Percentiles rank a stretch among this genome's conserved stretches.
Evolutionary conservation across 2,113 vertebrate species (phyloP).

Genomic region (Seriola aureovittata): DNA sequence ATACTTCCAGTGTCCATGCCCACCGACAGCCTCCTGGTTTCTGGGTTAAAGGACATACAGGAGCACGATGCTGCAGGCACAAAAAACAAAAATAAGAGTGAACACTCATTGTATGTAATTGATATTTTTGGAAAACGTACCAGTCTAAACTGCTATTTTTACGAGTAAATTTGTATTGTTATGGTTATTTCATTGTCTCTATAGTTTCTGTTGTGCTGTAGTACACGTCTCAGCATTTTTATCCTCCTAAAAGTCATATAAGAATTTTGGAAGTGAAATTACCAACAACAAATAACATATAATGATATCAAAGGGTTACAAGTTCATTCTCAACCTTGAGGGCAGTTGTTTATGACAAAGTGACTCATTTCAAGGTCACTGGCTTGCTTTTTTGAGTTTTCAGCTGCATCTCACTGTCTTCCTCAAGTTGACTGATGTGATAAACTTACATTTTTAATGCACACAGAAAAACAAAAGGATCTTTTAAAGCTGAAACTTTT

Average conservation of each 20-base stretch:
- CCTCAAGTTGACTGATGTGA: not conserved
- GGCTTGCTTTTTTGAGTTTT: not conserved
- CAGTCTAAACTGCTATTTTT: not conserved
- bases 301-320: no score
- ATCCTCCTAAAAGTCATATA: not conserved
- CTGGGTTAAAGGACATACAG: slow-evolving; percentile 98
- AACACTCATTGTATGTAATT: not conserved
- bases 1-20: slow-evolving; percentile 96
- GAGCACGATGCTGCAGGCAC: slow-evolving; percentile 91
- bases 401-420: not conserved
- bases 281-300: no score
- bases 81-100: not conserved
- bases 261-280: not conserved
- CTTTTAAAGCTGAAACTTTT: no score
- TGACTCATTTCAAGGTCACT: no score
- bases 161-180: not conserved
- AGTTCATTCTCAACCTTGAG: not conserved
- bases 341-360: not conserved
- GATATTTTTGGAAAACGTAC: not conserved
- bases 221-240: not conserved
- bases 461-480: not conserved
- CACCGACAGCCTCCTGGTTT: slow-evolving; percentile 96
- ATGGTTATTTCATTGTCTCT: not conserved
- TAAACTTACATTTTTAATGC: not conserved
- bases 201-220: not conserved